phyloP scores from a whole-genome alignment of 2,888 invertebrate species.

The Cantharis rustica region DNA sequence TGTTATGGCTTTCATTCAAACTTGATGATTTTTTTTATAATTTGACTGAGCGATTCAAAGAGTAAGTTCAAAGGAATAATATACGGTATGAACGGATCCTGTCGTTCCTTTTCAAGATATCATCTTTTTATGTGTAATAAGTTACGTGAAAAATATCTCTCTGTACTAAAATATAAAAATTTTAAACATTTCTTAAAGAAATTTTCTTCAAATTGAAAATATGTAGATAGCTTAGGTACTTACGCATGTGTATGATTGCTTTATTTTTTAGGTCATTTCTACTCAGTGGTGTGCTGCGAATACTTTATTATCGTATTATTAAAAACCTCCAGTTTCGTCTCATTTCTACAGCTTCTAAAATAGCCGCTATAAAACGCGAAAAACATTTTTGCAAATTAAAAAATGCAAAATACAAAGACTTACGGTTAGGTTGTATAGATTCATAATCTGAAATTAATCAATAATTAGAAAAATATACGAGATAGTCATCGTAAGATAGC shows the following conservation, averaged over 20 bases:
- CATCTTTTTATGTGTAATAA: neutral
- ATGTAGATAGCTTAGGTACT: neutral
- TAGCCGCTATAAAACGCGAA: too few species aligned
- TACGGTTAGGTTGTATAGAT: too few species aligned
- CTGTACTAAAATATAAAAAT: neutral
- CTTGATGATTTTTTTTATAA: neutral
- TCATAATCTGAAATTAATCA: too few species aligned
- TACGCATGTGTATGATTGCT: neutral
- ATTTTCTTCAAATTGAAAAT: neutral
- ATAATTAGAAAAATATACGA: too few species aligned
- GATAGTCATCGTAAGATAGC: too few species aligned
- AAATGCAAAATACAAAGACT: too few species aligned
- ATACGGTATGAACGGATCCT: neutral
- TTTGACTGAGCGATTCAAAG: neutral
- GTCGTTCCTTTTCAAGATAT: neutral
- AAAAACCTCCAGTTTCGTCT: too few species aligned
- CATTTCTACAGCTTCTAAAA: too few species aligned
- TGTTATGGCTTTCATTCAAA: neutral
- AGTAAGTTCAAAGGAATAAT: neutral
- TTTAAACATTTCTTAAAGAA: neutral
- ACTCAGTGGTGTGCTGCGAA: too few species aligned
- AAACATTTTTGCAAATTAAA: too few species aligned
- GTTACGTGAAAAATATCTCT: neutral
- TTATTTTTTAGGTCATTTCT: neutral
- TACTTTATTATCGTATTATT: too few species aligned